Conservation (phyloP, 2,797 vertebrate species). For the Ctenopoma multispine region DNA sequence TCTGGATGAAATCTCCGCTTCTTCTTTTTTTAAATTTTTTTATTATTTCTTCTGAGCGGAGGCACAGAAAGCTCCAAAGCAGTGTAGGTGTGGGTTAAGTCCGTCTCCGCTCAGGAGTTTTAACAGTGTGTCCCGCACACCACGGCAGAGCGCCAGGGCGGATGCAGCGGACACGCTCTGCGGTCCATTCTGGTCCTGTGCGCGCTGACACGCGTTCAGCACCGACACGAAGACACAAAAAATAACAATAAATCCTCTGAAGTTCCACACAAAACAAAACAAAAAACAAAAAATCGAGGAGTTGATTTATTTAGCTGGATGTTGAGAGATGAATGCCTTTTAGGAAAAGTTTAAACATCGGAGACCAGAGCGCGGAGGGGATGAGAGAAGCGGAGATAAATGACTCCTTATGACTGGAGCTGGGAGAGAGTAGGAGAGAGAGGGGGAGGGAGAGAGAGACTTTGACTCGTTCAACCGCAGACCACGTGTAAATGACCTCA, state of each 20-base stretch:
- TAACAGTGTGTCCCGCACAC: constrained; percentile 21
- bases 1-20: constrained; percentile 3
- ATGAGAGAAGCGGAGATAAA: constrained; percentile 8
- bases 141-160: constrained; percentile 1
- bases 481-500: no score
- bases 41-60: not conserved
- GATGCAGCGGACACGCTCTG: constrained; percentile 34
- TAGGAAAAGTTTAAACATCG: constrained; percentile 43
- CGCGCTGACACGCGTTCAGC: constrained; percentile 35
- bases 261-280: not conserved
- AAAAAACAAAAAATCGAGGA: not conserved
- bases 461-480: no score
- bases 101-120: not conserved
- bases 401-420: constrained; percentile 28
- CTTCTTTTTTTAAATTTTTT: no score
- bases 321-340: not conserved
- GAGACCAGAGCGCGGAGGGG: constrained; percentile 10
- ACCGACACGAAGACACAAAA: not conserved
- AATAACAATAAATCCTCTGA: not conserved
- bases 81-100: not conserved
- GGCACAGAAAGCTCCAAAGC: not conserved
- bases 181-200: constrained; percentile 26
- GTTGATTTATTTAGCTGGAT: not conserved
- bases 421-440: not conserved
- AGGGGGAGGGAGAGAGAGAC: not conserved